Base-by-base conservation (phyloP, 2,888 invertebrate species). In the Slavum lentiscoides region DNA sequence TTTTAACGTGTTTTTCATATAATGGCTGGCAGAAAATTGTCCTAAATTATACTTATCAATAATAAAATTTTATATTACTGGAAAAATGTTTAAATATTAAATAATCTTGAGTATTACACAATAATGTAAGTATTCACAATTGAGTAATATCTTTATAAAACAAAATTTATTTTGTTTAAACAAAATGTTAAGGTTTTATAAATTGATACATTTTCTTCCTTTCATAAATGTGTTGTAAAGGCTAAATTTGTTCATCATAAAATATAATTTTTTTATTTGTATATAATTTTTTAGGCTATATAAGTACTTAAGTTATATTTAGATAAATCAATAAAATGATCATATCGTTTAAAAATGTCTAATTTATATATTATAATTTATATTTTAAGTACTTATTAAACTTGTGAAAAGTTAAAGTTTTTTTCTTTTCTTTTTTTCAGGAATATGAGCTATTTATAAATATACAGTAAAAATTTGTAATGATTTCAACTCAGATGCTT, bases 291-390 rank as follows among this genome's bases (percentile, higher is more conserved):
- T 19, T 55, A 49, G 49, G 11, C 7, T 49, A 49, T 49, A 49
- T 11, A 1, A 4, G 4, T 30, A 30, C 30, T 49, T 49, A 13
- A 15, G 49, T 49, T 30, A 15, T 49, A 13, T 13, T 49, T 49
- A 49, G 49, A 49, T 49, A n/a, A 30, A 64, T 37, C 5, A 55
- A 23, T 21, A 21, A 19, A 21, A 74, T 64, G 23, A 74, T 74
- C 64, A 74, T 64, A 74, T 74, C 64, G 53, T 74, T 64, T 49
- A 53, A 53, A 53, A 4, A 23, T 9, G 9, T 53, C 5, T 55
- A 55, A 55, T 19, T 2, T 19, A 19, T 55, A 55, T 55, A 55
- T 7, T 19, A 55, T 8, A 19, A 19, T 17, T 15, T 58, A 70
- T 55, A 58, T 13, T 30, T 30, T 30, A 30, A 30, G 30, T 30